Conservation (phyloP, 2,888 invertebrate genomes). For the Tinea pellionella region DNA sequence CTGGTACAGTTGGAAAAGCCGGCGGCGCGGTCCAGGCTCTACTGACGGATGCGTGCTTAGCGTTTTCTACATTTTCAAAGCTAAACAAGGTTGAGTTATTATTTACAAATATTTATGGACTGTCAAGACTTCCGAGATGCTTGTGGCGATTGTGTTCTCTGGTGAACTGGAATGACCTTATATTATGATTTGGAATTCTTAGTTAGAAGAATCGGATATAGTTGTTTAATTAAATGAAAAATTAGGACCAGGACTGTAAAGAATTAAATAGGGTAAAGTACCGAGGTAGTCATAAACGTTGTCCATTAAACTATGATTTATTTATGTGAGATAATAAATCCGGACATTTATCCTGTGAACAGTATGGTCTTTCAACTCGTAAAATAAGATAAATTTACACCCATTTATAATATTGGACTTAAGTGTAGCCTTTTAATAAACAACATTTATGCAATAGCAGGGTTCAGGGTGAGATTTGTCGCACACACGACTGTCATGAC, state of each 20-base stretch:
- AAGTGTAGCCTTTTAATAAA: background rate
- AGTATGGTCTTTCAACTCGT: background rate
- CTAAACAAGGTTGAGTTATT: constrained; percentile 9
- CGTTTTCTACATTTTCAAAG: background rate
- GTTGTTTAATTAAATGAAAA: too few species aligned
- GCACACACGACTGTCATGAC: background rate
- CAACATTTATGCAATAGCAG: background rate
- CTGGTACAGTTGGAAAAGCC: constrained; percentile 24
- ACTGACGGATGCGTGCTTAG: constrained; percentile 24
- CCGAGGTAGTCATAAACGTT: background rate
- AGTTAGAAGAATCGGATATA: too few species aligned
- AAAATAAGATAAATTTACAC: background rate
- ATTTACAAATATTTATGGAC: constrained; percentile 7
- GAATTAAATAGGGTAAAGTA: too few species aligned
- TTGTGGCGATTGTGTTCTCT: background rate
- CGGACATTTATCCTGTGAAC: background rate
- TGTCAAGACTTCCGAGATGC: background rate
- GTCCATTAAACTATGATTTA: background rate
- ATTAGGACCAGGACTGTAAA: too few species aligned
- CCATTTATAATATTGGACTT: background rate
- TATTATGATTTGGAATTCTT: background rate
- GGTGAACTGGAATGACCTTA: background rate
- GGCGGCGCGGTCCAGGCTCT: constrained; percentile 21
- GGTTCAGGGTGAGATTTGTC: background rate
- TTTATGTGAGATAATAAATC: background rate